These are phyloP conservation scores for Hymenopus coronatus DNA, from an alignment of 2,888 invertebrate genomes.

Conservation along the genomic window DNA sequence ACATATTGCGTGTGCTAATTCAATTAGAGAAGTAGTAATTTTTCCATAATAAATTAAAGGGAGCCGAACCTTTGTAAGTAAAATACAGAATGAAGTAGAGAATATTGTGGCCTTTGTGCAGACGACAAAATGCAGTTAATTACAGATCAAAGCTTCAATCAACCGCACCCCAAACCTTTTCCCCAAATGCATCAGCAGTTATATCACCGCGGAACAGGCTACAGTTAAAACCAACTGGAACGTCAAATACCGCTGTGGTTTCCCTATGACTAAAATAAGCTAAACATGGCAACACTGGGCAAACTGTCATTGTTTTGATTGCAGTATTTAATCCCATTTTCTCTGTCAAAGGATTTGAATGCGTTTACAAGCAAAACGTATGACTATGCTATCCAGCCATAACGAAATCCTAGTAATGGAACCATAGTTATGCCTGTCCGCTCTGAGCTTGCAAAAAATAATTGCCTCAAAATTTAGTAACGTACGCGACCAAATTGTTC, in stretches of 20 bases:
- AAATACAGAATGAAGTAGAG: neutral
- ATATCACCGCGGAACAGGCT: neutral
- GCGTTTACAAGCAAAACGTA: neutral
- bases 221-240: neutral
- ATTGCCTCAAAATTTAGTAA: neutral
- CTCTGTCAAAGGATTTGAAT: neutral
- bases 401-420: neutral
- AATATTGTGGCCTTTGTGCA: neutral
- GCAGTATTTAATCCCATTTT: neutral
- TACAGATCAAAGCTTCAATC: neutral
- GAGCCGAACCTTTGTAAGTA: neutral
- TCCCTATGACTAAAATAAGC: neutral
- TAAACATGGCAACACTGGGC: neutral
- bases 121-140: neutral
- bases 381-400: neutral
- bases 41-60: too few relatives aligned
- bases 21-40: too few relatives aligned
- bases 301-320: neutral
- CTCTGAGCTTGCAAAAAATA: neutral
- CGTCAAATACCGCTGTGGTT: neutral
- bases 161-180: neutral
- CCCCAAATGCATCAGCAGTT: neutral
- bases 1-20: too few relatives aligned
- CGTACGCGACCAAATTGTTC: neutral
- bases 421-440: neutral